Base-by-base conservation (phyloP, 2,888 invertebrate genomes). In the Oscheius sp. region DNA sequence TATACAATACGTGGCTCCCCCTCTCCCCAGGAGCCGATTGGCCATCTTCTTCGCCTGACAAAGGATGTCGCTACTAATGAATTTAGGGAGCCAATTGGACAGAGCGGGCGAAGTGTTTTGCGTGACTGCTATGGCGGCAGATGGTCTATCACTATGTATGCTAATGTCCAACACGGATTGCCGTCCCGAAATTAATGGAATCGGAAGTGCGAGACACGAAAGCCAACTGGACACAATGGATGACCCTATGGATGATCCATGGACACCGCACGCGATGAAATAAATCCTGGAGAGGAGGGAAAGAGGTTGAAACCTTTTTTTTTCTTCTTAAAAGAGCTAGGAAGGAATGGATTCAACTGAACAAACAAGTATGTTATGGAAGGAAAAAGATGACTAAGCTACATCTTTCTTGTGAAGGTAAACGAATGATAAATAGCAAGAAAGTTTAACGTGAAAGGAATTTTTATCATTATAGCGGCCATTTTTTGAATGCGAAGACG, bases 121-220 rank as follows among this genome's bases (percentile, higher is more conserved):
- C 59, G 59, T 59, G 59, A 51, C 20, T 12, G 33, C 33, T 30
- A 12, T 36, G 41, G 59, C 59, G 59, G 59, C 59, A 59, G 59
- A 59, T 59, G 59, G 59, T 59, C 59, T 59, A 41, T 44, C 44
- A 59, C 59, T 59, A 59, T 59, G 59, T 59, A 59, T 59, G 59
- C 59, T 41, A 59, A 59, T 59, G 59, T 44, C 20, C 24, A 26
- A 22, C 59, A n/a, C 24, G 59, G 44, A 44, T 59, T 59, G 59
- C 59, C 59, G 59, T 44, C 59, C 28, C 59, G n/a, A 59, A 59
- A 59, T 59, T 59, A 59, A 59, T 59, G 59, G 41, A 14, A 59
- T 41, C 59, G 59, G 44, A 59, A 59, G 59, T 59, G 33, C 5
- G 26, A 33, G 32, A 54, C 54, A 54, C 54, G 56, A 56, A 56